Evolutionary conservation across 1,140 invertebrate species (phyloP), one percentile per base, ranked within the genome.

Genomic region (Potamilus streckersoni): DNA sequence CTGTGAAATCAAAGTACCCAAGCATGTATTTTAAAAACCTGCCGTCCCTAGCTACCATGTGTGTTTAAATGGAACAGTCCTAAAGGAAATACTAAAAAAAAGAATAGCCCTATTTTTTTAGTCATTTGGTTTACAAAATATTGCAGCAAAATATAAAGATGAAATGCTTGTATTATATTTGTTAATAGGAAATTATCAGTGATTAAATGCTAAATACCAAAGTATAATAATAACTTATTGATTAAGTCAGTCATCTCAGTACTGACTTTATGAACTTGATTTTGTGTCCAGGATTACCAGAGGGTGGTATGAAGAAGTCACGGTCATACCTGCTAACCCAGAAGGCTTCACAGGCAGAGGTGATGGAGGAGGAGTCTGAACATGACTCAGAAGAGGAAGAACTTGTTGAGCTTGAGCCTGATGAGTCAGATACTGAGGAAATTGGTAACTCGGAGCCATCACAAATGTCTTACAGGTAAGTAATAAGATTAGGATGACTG

Each of bases 261-360:
- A 14, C n/a, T 64, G 8, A 17, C 19, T 38, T 55, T 55, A 4
- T 57, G 19, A 17, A 23, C 49, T 20, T 59, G 58, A 23, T 66
- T 72, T 56, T 69, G n/a, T 69, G 12, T 67, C 16, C 71, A 85
- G 84, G 86, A 62, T 67, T 86, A 14, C 86, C 84, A 65, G 85
- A 86, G 49, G 86, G 84, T 79, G 83, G 79, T 17, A 79, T 81
- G 61, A 86, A 84, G 73, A 87, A 87, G 60, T 87, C 86, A 15
- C 60, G 85, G 38, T 82, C 83, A 2, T 87, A 86, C 66, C 73
- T 87, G 62, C 79, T 87, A 79, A 78, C 84, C 23, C 80, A 82
- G 65, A 80, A 79, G n/a, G 74, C 84, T 23, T 69, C 75, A 19
- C 66, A 78, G 11, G 73, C 79, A 68, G 72, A 77, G 58, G 67